A percentile compares a stretch with the other conserved stretches of the same genome.
These are phyloP conservation scores for Chionoecetes opilio DNA, from an alignment of 1,140 invertebrate genomes.

Conservation along the genomic window DNA sequence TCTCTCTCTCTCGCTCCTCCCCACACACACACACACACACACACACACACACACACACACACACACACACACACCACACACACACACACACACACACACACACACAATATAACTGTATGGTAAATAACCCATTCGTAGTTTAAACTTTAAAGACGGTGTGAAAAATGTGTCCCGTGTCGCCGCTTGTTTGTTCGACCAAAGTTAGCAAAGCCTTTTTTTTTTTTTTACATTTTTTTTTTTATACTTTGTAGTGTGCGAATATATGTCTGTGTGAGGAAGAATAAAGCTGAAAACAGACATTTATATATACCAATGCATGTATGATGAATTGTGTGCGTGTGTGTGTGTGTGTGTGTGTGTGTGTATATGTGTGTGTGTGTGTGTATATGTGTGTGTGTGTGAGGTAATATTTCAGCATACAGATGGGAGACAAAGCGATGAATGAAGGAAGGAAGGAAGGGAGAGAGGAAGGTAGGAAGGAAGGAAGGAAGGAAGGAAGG, in stretches of 20 bases:
- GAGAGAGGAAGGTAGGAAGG: neutral
- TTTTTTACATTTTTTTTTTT: neutral
- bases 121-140: neutral
- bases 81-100: neutral
- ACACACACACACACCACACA: neutral
- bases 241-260: neutral
- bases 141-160: conserved; percentile 19
- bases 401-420: neutral
- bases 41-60: neutral
- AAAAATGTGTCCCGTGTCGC: neutral
- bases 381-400: neutral
- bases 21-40: neutral
- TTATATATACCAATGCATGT: too few species aligned
- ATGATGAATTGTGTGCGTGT: neutral
- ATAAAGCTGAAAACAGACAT: too few species aligned
- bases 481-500: neutral
- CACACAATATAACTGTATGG: neutral
- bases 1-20: too few species aligned
- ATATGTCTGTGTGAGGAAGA: neutral
- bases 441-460: too few species aligned
- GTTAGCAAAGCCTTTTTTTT: neutral
- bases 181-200: neutral
- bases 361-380: neutral
- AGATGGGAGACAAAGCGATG: too few species aligned
- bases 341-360: neutral